A percentile compares a stretch with the other conserved stretches of the same genome.
phyloP scores from a whole-genome alignment of 2,113 vertebrate species.

The Salvelinus fontinalis region DNA sequence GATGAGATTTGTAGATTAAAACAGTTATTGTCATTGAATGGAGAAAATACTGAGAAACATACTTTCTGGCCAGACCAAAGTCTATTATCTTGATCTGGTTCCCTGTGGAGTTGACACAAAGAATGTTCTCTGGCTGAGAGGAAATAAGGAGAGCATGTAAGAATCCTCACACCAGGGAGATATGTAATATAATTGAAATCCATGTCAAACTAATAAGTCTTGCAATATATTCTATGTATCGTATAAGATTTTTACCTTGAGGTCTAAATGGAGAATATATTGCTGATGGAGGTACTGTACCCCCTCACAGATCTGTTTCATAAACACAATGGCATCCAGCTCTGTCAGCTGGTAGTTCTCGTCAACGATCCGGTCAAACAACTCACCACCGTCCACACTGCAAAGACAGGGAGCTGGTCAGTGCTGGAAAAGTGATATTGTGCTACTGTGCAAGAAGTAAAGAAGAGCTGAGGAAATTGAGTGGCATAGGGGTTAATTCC shows the following conservation, averaged over 20 bases:
- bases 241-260: conserved; percentile 74
- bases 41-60: conserved; percentile 39
- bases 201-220: no score
- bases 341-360: conserved; percentile 84
- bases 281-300: conserved; percentile 88
- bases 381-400: conserved; percentile 86
- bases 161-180: not conserved
- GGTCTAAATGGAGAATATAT: conserved; percentile 87
- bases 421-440: not conserved
- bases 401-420: conserved; percentile 29
- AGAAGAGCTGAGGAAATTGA: not conserved
- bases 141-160: not conserved
- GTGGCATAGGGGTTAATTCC: not conserved
- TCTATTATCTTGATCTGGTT: conserved; percentile 94
- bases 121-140: conserved; percentile 85
- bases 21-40: not conserved
- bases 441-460: not conserved
- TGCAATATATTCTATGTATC: no score
- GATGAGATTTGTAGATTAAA: no score
- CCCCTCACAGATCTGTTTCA: conserved; percentile 86
- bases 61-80: conserved; percentile 89
- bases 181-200: no score
- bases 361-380: conserved; percentile 87
- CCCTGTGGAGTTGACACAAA: conserved; percentile 82
- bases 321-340: conserved; percentile 84